Conservation (phyloP, 2,888 invertebrate species). For the Tetranychus piercei region DNA sequence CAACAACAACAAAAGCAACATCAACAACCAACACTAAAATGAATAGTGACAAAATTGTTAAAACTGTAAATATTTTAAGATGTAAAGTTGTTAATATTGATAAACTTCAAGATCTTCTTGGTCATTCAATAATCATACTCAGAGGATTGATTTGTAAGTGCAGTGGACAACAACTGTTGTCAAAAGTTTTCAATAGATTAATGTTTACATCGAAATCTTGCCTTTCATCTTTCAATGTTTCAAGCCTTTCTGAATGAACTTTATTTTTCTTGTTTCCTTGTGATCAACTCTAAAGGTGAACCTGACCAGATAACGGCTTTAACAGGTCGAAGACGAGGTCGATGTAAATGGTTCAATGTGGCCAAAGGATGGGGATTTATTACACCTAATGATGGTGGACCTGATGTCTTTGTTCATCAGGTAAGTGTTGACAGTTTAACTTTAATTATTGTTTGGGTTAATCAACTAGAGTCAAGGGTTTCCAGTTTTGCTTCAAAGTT, state of each 20-base stretch:
- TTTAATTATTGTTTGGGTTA: too few relatives aligned
- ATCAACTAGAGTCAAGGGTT: too few relatives aligned
- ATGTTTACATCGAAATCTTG: not conserved
- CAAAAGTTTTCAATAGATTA: not conserved
- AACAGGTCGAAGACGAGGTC: slow-evolving; percentile 43
- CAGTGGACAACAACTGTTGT: not conserved
- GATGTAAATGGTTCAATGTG: slow-evolving; percentile 89
- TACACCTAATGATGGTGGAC: slow-evolving; percentile 68
- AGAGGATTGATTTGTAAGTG: not conserved
- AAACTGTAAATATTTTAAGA: not conserved
- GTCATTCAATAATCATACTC: not conserved
- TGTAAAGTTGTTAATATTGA: not conserved
- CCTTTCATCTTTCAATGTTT: too few relatives aligned
- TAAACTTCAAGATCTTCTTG: not conserved
- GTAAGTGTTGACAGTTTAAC: slow-evolving; percentile 37
- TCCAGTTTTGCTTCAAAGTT: too few relatives aligned
- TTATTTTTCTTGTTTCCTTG: not conserved
- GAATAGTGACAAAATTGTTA: not conserved
- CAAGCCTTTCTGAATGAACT: not conserved
- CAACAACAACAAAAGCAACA: too few relatives aligned
- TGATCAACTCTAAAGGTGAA: slow-evolving; percentile 22
- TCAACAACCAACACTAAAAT: not conserved
- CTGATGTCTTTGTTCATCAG: slow-evolving; percentile 86
- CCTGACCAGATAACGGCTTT: slow-evolving; percentile 25
- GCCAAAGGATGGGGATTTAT: slow-evolving; percentile 89